Evolutionary conservation across 2,888 invertebrate species (phyloP).

Genomic region (Acanthoscelides obtectus): DNA sequence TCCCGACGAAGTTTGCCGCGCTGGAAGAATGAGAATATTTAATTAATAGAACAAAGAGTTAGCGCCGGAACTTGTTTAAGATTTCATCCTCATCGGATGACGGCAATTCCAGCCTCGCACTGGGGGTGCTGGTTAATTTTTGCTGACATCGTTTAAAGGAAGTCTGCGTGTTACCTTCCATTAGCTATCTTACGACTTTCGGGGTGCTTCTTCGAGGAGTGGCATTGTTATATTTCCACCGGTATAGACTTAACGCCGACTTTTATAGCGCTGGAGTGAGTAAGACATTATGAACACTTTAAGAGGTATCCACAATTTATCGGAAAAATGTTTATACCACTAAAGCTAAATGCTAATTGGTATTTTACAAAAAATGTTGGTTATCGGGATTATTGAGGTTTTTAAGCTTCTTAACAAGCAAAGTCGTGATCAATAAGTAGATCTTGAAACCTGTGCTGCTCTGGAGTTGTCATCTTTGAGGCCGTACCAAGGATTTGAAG

Average conservation of each 20-base stretch:
- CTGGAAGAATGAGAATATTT: neutral
- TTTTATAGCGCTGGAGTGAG: neutral
- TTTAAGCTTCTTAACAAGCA: too few species aligned
- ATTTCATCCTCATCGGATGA: neutral
- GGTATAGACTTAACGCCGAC: neutral
- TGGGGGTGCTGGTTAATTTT: neutral
- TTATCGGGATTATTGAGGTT: too few species aligned
- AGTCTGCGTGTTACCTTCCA: neutral
- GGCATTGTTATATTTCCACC: neutral
- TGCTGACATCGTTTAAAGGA: neutral
- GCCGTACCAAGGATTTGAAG: too few species aligned
- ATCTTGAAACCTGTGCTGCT: too few species aligned
- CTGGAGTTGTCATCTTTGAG: too few species aligned
- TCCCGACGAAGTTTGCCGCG: neutral
- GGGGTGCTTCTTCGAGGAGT: neutral
- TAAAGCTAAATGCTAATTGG: too few species aligned
- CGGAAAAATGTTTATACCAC: too few species aligned
- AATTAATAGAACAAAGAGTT: neutral
- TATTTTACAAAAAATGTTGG: too few species aligned
- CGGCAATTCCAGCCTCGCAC: neutral
- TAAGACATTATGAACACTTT: too few species aligned
- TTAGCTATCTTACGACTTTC: neutral
- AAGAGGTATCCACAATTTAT: too few species aligned
- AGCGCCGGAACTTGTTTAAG: neutral
- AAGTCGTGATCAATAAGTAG: too few species aligned